A percentile compares a stretch with the other conserved stretches of the same genome.
phyloP scores from a whole-genome alignment of 2,113 vertebrate genomes.

The Lepisosteus oculatus region DNA sequence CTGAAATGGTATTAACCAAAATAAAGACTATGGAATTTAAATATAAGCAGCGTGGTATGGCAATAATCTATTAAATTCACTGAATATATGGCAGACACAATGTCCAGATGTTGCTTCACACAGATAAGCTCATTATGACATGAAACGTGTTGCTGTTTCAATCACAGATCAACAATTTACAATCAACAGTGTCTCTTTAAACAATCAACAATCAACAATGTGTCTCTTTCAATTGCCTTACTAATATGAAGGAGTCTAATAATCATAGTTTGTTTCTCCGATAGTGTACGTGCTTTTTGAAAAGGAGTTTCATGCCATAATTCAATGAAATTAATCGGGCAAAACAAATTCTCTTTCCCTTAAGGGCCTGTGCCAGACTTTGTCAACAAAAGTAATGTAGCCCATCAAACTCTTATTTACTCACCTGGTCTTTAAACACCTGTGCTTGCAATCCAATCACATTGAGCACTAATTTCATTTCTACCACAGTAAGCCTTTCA shows the following conservation, averaged over 20 bases:
- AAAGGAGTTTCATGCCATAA: background rate
- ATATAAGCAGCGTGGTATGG: too few species aligned
- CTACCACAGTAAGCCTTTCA: background rate
- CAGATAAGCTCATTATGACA: background rate
- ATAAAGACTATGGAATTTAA: too few species aligned
- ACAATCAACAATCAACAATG: background rate
- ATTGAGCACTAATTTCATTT: background rate
- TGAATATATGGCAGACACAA: background rate
- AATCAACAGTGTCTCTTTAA: constrained; percentile 9
- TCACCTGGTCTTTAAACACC: background rate
- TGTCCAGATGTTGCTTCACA: background rate
- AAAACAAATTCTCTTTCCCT: constrained; percentile 28
- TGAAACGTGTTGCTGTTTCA: background rate
- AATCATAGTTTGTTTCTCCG: background rate
- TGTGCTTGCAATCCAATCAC: background rate
- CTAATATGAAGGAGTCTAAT: background rate
- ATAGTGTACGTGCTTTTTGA: background rate
- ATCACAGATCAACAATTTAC: background rate
- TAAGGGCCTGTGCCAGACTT: too few species aligned
- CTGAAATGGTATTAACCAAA: too few species aligned
- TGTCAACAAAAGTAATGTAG: too few species aligned
- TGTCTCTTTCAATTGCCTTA: background rate
- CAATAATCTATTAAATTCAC: too few species aligned
- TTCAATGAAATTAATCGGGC: constrained; percentile 7
- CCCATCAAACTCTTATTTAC: too few species aligned